Evolutionary conservation across 2,797 vertebrate species (phyloP).

Genomic region (Fundulus diaphanus): DNA sequence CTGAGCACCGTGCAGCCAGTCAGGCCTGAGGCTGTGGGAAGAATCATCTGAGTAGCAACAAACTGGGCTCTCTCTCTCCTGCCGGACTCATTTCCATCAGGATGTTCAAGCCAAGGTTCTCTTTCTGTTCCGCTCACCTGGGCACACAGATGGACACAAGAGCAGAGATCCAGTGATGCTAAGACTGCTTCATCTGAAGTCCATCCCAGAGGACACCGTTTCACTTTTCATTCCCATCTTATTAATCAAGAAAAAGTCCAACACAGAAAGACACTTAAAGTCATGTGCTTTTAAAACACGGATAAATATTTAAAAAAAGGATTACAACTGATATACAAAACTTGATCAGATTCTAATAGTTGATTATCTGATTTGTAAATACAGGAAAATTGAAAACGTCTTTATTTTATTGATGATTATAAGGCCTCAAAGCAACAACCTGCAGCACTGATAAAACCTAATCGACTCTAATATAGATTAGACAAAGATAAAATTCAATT

Average conservation of each 20-base stretch:
- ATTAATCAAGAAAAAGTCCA: not conserved
- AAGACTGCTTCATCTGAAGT: not conserved
- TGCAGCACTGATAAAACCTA: not conserved
- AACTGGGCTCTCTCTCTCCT: constrained; percentile 43
- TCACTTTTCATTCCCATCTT: not conserved
- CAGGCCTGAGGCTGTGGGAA: constrained; percentile 46
- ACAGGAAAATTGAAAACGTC: not conserved
- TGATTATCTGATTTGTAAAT: not conserved
- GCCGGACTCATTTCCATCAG: constrained; percentile 3
- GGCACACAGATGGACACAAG: constrained; percentile 25
- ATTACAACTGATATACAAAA: not conserved
- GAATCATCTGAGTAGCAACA: constrained; percentile 73
- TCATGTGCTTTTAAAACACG: not conserved
- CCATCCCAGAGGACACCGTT: not conserved
- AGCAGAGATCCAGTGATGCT: not conserved
- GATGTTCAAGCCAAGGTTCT: constrained; percentile 34
- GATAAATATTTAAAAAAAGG: not conserved
- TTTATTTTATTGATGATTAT: not conserved
- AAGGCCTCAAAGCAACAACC: not conserved
- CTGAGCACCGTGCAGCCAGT: constrained; percentile 66
- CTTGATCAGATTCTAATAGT: not conserved
- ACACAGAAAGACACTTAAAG: not conserved
- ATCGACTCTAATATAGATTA: too few relatives aligned
- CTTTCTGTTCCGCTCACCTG: constrained; percentile 54
- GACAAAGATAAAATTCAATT: too few relatives aligned